Conservation (phyloP, 2,113 vertebrate genomes). For the Talpa occidentalis region DNA sequence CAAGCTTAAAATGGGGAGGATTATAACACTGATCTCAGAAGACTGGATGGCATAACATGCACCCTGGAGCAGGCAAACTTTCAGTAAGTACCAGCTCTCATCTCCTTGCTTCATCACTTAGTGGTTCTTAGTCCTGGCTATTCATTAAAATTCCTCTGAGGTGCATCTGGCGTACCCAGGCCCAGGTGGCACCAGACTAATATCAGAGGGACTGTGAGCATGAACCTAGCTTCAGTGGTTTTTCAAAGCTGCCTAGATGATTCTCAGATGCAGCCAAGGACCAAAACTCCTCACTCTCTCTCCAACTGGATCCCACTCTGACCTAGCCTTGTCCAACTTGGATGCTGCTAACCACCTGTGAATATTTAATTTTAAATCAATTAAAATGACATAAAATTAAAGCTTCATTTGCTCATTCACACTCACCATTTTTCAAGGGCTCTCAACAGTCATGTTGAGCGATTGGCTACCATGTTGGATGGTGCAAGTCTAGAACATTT, state of each 20-base stretch:
- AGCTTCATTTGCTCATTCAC: not conserved
- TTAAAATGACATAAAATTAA: not conserved
- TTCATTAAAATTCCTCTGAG: not conserved
- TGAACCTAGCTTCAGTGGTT: not conserved
- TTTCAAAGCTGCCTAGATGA: not conserved
- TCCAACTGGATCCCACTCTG: not conserved
- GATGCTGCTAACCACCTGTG: fast-evolving
- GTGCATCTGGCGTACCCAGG: not conserved
- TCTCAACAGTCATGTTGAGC: not conserved
- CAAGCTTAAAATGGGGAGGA: not conserved
- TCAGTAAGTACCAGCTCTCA: not conserved
- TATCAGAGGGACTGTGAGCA: not conserved
- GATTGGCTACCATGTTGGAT: not conserved
- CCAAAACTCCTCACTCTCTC: not conserved
- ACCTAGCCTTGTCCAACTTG: not conserved
- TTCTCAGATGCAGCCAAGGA: not conserved
- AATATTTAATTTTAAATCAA: not conserved
- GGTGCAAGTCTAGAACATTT: not conserved
- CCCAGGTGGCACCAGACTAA: not conserved
- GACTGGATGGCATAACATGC: not conserved
- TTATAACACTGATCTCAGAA: not conserved
- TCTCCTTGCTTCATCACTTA: not conserved
- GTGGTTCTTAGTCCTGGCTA: not conserved
- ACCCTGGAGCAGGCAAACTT: not conserved
- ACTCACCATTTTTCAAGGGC: not conserved